Base-by-base conservation (phyloP, 2,113 vertebrate genomes). In the Mesocricetus auratus region DNA sequence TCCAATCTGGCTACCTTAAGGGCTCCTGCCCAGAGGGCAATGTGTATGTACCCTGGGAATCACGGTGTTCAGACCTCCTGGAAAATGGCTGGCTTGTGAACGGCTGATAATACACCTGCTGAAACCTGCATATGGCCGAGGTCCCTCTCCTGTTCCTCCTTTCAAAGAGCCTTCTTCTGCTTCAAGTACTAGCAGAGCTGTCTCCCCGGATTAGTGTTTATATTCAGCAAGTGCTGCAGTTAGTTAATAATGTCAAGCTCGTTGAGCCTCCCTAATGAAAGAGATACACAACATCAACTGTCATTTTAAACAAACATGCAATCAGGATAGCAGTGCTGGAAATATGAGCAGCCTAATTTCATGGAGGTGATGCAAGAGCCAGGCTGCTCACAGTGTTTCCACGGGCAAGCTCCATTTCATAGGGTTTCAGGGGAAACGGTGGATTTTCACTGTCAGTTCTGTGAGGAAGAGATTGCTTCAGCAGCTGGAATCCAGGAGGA, bases 301-400 rank as follows among this genome's bases (percentile, higher is more conserved):
- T 98, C 98, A 98, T 98, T 97, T 98, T 98, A 98, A 98, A 98
- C 98, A 98, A 99, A 98, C 98, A 98, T 68, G 98, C 98, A 98
- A 98, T 98, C 98, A 98, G 98, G 97, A 95, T 50, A 88, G 98
- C 97, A 86, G 97, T 86, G 97, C 98, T 97, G 97, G 92, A 98
- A 98, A 98, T 95, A 93, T 60, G 96, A 98, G 98, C 98, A 98
- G 98, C 96, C 98, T 98, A 96, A 98, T 98, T 98, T 98, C 98
- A 98, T 64, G 96, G 97, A 97, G 97, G 96, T 98, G 98, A 95
- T n/a, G 95, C 95, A 93, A 97, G 98, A 97, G 96, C 95, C 86
- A 3, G 97, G 96, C 97, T 96, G 97, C 90, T 98, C 98, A 95
- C 93, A 91, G 97, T 50, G 96, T 93, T 98, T 97, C 91, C 36